phyloP scores from a whole-genome alignment of 2,113 vertebrate genomes.

The Dendropsophus ebraccatus region DNA sequence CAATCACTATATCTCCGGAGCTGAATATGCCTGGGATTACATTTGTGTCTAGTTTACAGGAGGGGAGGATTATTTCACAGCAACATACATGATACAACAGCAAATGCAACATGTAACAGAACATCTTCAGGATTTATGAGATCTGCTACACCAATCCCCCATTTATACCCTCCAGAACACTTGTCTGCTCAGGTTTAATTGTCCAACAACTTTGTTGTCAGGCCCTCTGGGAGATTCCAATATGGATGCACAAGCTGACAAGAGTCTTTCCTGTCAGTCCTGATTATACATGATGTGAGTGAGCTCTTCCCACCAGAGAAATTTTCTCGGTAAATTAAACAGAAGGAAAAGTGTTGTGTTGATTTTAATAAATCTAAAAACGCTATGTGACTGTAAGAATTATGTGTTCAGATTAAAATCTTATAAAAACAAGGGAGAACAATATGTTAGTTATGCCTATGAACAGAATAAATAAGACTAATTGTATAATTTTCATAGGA shows the following conservation, averaged over 20 bases:
- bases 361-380: neutral
- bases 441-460: neutral
- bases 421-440: neutral
- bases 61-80: neutral
- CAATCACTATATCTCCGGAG: constrained; percentile 39
- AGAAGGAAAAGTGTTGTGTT: neutral
- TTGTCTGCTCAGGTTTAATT: constrained; percentile 54
- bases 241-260: constrained; percentile 32
- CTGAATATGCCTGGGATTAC: constrained; percentile 13
- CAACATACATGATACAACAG: neutral
- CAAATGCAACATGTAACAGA: neutral
- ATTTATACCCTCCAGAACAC: constrained; percentile 14
- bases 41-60: constrained; percentile 36
- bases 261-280: constrained; percentile 32
- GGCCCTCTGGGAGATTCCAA: constrained; percentile 15
- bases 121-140: constrained; percentile 17
- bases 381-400: neutral
- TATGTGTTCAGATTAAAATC: neutral
- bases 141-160: neutral
- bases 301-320: neutral
- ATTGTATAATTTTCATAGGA: too few relatives aligned
- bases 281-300: constrained; percentile 45
- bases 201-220: neutral
- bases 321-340: constrained; percentile 13
- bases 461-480: neutral